Evolutionary conservation across 2,888 invertebrate genomes (phyloP).

Genomic region (Anagyrus pseudococci): DNA sequence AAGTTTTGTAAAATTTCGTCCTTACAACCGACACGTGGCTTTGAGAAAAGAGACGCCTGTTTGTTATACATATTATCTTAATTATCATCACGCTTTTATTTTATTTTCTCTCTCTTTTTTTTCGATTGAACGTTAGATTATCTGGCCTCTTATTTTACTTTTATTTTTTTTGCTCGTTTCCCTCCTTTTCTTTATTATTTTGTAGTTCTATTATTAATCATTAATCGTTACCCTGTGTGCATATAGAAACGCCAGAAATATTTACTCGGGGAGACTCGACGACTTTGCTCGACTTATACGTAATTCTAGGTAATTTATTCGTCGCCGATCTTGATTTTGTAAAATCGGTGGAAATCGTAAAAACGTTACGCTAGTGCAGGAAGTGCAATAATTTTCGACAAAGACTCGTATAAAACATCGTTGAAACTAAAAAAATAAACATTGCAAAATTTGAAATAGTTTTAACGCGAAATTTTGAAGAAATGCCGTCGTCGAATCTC

Average conservation of each 20-base stretch:
- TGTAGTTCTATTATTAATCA: constrained; percentile 32
- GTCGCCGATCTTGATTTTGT: no score
- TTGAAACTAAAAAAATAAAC: no score
- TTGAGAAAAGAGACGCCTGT: background rate
- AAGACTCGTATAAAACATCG: no score
- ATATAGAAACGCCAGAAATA: constrained; percentile 49
- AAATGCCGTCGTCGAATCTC: constrained; percentile 24
- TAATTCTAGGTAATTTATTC: background rate
- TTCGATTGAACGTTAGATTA: constrained; percentile 23
- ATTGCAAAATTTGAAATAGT: background rate
- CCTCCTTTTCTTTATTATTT: no score
- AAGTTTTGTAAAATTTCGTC: background rate
- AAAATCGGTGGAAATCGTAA: no score
- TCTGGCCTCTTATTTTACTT: no score
- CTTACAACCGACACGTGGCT: no score
- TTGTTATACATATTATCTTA: background rate
- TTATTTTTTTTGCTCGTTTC: no score
- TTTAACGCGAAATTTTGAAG: background rate
- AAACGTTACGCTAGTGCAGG: no score
- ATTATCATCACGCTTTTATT: constrained; percentile 1
- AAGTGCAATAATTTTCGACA: no score
- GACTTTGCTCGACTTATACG: constrained; percentile 24
- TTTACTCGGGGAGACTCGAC: constrained; percentile 46
- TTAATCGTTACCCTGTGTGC: constrained; percentile 58
- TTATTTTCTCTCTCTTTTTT: constrained; percentile 1